Evolutionary conservation across 2,113 vertebrate species (phyloP), one percentile per base, ranked within the genome.

Genomic region (Ahaetulla prasina): DNA sequence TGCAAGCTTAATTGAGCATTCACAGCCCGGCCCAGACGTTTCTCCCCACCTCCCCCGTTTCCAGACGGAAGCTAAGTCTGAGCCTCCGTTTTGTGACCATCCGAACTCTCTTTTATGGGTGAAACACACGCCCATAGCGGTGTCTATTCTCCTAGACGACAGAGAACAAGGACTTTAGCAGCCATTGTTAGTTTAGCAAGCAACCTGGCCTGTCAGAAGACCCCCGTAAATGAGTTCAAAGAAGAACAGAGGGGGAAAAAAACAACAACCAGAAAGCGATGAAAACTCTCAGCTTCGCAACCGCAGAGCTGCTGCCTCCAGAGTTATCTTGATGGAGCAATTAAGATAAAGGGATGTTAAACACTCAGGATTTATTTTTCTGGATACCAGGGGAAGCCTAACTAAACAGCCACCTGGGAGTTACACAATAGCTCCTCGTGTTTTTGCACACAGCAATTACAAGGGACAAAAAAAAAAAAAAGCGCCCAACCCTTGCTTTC

Each of bases 1-100:
- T 97, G 97, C 97, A 96, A 95, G 92, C 95, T 90, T 95, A 97
- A 95, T 84, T 96, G 97, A 92, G 97, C 97, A 93, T 94, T 88
- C 35, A 91, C 94, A 74, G 90, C 27, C 4, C 12, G 30, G 30
- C n/a, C 0, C 7, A 87, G 92, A 93, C 92, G 89, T 0, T 89
- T 74, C 92, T 45, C 88, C 0, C 3, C 2, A 47, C 3, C 6
- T 47, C 45, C 18, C 53, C 53, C 8, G 0, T n/a, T 90, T 85
- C 25, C 60, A 80, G 74, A 80, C 74, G 16, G 74, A 22, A 80
- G 35, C 35, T 9, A 35, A 20, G 35, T 22, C 9, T 1, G 2
- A 43, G 35, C 18, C 12, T 18, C 12, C 2, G n/a, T 20, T 18
- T 39, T 39, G 30, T 39, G n/a, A 80, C 35, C 16, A 39, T 39